Conservation (phyloP, 2,888 invertebrate genomes). For the Phortica magna region DNA sequence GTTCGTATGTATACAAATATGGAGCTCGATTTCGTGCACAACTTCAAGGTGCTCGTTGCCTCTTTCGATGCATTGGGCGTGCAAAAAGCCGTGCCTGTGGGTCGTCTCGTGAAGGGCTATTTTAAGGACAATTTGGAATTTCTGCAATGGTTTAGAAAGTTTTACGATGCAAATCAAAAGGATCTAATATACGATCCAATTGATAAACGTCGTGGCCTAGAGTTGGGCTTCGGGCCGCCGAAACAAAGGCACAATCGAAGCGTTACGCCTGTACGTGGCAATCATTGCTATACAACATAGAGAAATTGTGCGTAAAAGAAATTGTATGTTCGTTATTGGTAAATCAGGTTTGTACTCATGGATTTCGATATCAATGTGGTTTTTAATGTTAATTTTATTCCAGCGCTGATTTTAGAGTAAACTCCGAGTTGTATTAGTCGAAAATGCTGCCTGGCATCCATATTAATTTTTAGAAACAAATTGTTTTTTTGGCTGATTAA, state of each 20-base stretch:
- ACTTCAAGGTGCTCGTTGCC: background rate
- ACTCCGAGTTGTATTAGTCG: no score
- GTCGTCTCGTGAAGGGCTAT: background rate
- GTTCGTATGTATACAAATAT: background rate
- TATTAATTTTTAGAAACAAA: no score
- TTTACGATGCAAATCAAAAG: background rate
- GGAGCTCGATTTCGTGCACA: background rate
- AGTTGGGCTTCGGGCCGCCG: background rate
- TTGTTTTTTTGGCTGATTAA: no score
- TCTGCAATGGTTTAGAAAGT: constrained; percentile 21
- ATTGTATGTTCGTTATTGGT: no score
- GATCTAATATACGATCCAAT: background rate
- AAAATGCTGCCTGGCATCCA: no score
- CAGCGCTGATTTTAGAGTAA: no score
- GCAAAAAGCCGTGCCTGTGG: background rate
- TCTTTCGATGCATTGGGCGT: background rate
- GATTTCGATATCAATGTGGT: no score
- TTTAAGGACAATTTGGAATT: background rate
- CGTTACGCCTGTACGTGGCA: no score
- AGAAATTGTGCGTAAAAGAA: no score
- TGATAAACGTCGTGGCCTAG: background rate
- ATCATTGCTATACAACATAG: no score
- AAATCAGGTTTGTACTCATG: no score
- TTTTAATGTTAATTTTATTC: no score
- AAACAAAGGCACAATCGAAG: background rate